phyloP scores from a whole-genome alignment of 2,888 invertebrate species.

The Hymenopus coronatus region DNA sequence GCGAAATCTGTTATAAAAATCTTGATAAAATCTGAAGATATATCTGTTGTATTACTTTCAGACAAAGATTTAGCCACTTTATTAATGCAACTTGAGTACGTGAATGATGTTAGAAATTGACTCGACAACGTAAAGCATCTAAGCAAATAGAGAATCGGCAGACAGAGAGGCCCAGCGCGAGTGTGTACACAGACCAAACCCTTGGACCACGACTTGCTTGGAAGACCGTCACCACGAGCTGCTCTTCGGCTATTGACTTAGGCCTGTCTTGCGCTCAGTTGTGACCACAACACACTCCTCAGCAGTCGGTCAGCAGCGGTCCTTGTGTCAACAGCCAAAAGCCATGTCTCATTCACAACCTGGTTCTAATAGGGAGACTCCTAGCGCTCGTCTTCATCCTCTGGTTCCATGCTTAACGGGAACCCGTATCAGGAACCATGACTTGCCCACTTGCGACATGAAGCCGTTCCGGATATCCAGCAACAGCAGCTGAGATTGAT shows the following conservation, averaged over 20 bases:
- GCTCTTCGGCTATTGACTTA: neutral
- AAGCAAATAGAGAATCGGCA: neutral
- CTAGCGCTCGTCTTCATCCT: neutral
- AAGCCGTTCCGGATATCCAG: no score
- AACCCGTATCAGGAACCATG: neutral
- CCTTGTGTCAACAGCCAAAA: neutral
- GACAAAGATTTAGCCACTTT: no score
- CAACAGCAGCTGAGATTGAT: no score
- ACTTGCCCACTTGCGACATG: no score
- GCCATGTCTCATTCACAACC: constrained; percentile 7
- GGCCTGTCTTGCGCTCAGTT: neutral
- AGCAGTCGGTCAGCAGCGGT: neutral
- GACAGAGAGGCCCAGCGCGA: neutral
- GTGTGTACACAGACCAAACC: constrained; percentile 20
- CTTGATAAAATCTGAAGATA: no score
- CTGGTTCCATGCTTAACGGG: neutral
- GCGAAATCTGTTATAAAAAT: no score
- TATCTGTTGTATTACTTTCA: no score
- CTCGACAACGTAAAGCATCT: neutral
- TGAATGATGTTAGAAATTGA: neutral
- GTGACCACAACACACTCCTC: neutral
- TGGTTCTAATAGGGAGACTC: constrained; percentile 1
- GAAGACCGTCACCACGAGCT: neutral
- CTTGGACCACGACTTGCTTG: neutral
- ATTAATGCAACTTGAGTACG: no score